Conservation (phyloP, 2,113 vertebrate genomes). For the Formicarius rufipectus region DNA sequence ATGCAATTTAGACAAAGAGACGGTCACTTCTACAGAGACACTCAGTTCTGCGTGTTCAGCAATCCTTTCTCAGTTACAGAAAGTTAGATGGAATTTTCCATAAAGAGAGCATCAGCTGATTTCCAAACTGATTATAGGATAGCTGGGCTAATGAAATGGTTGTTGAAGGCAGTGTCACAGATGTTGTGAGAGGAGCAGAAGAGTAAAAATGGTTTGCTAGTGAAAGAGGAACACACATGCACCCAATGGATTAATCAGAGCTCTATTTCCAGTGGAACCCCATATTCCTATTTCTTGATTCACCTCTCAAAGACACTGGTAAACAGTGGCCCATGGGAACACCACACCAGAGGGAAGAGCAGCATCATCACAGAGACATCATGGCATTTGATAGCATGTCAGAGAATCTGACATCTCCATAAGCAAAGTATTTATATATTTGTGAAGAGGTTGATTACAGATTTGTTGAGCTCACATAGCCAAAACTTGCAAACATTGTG, state of each 20-base stretch:
- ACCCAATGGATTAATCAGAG: not conserved
- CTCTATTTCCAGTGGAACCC: not conserved
- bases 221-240: not conserved
- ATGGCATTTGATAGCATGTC: not conserved
- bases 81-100: not conserved
- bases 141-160: not conserved
- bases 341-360: not conserved
- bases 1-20: not conserved
- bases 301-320: not conserved
- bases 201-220: not conserved
- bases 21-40: not conserved
- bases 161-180: not conserved
- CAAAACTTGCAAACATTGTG: not conserved
- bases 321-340: not conserved
- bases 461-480: not conserved
- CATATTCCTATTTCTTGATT: not conserved
- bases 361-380: not conserved
- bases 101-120: not conserved
- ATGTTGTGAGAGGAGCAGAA: not conserved
- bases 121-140: not conserved
- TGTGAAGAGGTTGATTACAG: not conserved
- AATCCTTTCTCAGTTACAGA: not conserved
- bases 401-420: not conserved
- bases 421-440: not conserved
- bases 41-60: not conserved